These are phyloP conservation scores for Leptobrachium ailaonicum DNA, from an alignment of 2,113 vertebrate genomes.

Conservation along the genomic window DNA sequence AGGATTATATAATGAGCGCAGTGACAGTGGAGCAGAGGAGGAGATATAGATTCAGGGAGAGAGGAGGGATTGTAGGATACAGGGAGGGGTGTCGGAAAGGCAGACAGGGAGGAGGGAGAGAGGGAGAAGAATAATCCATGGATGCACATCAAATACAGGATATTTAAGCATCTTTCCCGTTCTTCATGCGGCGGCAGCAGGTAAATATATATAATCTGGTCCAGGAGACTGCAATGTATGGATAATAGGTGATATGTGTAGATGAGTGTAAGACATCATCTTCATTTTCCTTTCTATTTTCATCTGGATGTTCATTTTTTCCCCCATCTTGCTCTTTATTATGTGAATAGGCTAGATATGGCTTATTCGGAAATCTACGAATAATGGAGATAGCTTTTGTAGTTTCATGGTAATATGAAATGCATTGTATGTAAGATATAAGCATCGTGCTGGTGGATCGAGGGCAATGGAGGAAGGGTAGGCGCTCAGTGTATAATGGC, in stretches of 20 bases:
- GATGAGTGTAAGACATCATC: background rate
- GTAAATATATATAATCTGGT: background rate
- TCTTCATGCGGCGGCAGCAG: slow-evolving; percentile 15
- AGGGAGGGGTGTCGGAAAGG: slow-evolving; percentile 25
- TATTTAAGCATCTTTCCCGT: slow-evolving; percentile 28
- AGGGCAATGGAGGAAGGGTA: background rate
- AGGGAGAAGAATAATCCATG: slow-evolving; percentile 35
- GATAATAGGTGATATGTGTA: background rate
- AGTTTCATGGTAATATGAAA: background rate
- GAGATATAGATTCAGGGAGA: slow-evolving; percentile 8
- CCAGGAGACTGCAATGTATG: background rate
- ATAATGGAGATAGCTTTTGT: background rate
- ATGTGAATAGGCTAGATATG: background rate
- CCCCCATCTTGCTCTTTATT: background rate
- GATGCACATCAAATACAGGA: slow-evolving; percentile 22
- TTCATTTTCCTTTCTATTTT: background rate
- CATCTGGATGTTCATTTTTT: background rate
- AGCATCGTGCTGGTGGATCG: background rate
- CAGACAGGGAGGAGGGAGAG: slow-evolving; percentile 29
- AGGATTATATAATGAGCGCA: slow-evolving; percentile 3
- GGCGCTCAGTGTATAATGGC: background rate
- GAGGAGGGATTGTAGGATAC: slow-evolving; percentile 31
- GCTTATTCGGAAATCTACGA: background rate
- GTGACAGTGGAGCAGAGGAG: slow-evolving; percentile 22
- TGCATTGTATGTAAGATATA: background rate